phyloP scores from a whole-genome alignment of 2,113 vertebrate species.

The Sula dactylatra region DNA sequence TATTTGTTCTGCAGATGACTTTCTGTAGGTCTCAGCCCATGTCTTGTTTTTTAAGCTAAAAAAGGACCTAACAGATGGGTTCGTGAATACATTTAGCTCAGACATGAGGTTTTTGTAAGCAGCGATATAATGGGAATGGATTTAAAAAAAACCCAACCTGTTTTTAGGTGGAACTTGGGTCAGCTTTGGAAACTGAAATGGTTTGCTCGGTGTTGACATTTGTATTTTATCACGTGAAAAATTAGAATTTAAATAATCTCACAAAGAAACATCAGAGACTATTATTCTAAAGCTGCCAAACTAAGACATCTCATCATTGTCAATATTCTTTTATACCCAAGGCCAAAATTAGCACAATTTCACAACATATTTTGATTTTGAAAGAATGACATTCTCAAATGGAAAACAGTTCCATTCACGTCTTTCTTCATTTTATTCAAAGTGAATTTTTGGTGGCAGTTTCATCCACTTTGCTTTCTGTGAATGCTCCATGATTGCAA shows the following conservation, averaged over 20 bases:
- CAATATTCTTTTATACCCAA: neutral
- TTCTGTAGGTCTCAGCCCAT: neutral
- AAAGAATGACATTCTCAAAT: neutral
- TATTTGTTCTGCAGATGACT: neutral
- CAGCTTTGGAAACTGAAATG: neutral
- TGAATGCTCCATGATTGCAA: neutral
- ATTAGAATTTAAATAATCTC: neutral
- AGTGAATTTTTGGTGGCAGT: neutral
- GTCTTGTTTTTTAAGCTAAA: neutral
- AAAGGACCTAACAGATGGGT: constrained; percentile 44
- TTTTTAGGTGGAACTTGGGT: neutral
- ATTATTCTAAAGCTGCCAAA: neutral
- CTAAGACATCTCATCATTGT: neutral
- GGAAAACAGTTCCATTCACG: neutral
- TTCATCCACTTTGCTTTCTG: neutral
- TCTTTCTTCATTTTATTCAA: neutral
- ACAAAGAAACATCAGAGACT: neutral
- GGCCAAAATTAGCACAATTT: constrained; percentile 8
- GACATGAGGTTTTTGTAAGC: neutral
- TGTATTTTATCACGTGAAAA: neutral
- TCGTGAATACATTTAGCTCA: constrained; percentile 15
- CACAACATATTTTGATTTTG: neutral
- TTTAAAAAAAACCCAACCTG: neutral
- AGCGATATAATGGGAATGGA: constrained; percentile 22
- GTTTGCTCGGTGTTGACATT: neutral